These are phyloP conservation scores for Pilophorus perplexus DNA, from an alignment of 2,888 invertebrate species.

Conservation along the genomic window DNA sequence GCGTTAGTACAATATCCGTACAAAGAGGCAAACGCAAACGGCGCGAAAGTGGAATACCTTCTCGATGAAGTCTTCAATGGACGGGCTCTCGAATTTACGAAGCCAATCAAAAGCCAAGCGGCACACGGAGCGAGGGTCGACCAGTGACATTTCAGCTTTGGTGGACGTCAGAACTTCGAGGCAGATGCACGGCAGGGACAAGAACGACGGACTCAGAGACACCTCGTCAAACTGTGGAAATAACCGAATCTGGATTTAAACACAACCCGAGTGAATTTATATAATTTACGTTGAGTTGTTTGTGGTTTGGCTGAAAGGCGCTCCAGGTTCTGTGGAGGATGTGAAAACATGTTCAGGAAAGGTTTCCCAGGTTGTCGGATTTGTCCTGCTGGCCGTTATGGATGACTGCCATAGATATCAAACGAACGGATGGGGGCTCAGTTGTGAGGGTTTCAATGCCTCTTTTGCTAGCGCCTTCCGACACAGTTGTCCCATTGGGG, in stretches of 20 bases:
- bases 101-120: slow-evolving; percentile 66
- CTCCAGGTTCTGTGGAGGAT: not conserved
- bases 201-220: slow-evolving; percentile 62
- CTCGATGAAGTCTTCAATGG: slow-evolving; percentile 55
- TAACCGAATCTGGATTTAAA: not conserved
- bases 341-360: too few species aligned
- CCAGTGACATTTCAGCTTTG: slow-evolving; percentile 62
- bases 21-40: not conserved
- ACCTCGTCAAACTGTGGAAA: slow-evolving; percentile 62
- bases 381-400: too few species aligned
- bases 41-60: slow-evolving; percentile 54
- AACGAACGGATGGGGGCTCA: too few species aligned
- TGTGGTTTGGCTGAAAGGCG: not conserved
- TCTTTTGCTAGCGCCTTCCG: too few species aligned
- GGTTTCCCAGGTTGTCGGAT: too few species aligned
- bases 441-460: too few species aligned
- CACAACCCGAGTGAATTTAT: too few species aligned
- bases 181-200: slow-evolving; percentile 65
- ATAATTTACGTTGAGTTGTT: too few species aligned
- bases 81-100: slow-evolving; percentile 51
- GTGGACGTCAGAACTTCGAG: slow-evolving; percentile 74
- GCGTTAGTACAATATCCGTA: too few species aligned
- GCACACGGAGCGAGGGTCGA: slow-evolving; percentile 59
- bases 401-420: too few species aligned
- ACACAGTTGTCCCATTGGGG: too few species aligned